Conservation (phyloP, 1,140 invertebrate species). For the Panagrolaimus sp. region DNA sequence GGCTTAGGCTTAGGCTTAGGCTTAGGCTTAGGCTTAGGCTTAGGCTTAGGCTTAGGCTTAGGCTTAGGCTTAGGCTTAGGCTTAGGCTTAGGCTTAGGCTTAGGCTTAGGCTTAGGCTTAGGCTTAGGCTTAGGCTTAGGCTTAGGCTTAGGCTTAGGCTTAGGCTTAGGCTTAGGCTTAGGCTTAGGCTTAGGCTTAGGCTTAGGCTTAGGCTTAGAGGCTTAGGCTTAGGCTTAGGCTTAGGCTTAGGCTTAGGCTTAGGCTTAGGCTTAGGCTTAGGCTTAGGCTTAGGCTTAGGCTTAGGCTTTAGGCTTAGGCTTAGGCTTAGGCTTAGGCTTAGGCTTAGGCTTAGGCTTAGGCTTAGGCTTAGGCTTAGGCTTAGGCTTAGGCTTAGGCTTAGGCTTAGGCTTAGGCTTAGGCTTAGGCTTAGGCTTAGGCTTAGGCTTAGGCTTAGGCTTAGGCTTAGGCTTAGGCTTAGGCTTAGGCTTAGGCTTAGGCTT, state of each 20-base stretch:
- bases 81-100: too few species aligned
- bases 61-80: too few species aligned
- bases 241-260: constrained; percentile 26
- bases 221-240: constrained; percentile 24
- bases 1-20: too few species aligned
- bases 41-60: too few species aligned
- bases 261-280: constrained; percentile 28
- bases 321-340: constrained; percentile 27
- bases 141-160: constrained; percentile 13
- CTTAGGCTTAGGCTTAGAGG: constrained; percentile 14
- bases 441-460: constrained; percentile 15
- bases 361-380: constrained; percentile 19
- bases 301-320: constrained; percentile 29
- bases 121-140: too few species aligned
- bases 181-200: constrained; percentile 19
- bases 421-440: constrained; percentile 17
- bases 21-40: too few species aligned
- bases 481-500: constrained; percentile 14
- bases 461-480: constrained; percentile 9
- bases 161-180: constrained; percentile 23
- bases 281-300: constrained; percentile 28
- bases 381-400: constrained; percentile 15
- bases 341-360: constrained; percentile 13
- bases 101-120: too few species aligned
- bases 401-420: constrained; percentile 15